Evolutionary conservation across 1,140 invertebrate species (phyloP).

Genomic region (Aphaenogaster ashmeadi): DNA sequence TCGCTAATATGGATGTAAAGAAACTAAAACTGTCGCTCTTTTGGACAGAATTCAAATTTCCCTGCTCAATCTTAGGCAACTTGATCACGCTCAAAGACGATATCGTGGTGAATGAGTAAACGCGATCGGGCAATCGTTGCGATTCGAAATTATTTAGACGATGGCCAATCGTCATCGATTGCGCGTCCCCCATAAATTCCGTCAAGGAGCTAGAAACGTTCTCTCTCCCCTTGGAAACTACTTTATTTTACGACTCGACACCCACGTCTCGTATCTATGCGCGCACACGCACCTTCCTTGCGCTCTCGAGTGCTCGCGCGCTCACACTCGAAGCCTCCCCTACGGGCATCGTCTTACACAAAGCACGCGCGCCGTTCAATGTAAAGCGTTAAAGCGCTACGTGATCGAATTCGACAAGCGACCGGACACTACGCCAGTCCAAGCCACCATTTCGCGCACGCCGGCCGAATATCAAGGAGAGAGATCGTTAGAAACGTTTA

Average conservation of each 20-base stretch:
- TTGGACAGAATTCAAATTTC: constrained; percentile 24
- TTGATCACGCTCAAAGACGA: constrained; percentile 49
- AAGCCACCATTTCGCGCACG: constrained; percentile 79
- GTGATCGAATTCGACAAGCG: constrained; percentile 81
- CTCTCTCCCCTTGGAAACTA: constrained; percentile 46
- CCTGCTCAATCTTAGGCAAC: constrained; percentile 28
- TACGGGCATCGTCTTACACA: constrained; percentile 75
- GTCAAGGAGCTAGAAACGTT: constrained; percentile 38
- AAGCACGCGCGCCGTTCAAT: constrained; percentile 82
- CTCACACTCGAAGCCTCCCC: constrained; percentile 31
- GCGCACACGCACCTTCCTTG: constrained; percentile 71
- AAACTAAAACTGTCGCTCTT: constrained; percentile 17
- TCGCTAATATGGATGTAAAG: not conserved
- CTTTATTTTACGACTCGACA: constrained; percentile 76
- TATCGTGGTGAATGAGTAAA: constrained; percentile 28
- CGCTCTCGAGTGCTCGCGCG: constrained; percentile 48
- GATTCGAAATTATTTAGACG: constrained; percentile 42
- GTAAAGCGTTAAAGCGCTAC: constrained; percentile 81
- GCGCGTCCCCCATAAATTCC: constrained; percentile 74
- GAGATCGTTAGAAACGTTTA: constrained; percentile 79
- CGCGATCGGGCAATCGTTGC: constrained; percentile 3
- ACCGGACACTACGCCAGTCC: constrained; percentile 77
- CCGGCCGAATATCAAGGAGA: constrained; percentile 76
- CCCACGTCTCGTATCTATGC: constrained; percentile 74
- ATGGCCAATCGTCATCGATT: constrained; percentile 57